phyloP scores from a whole-genome alignment of 1,140 invertebrate genomes.

The Latrodectus geometricus region DNA sequence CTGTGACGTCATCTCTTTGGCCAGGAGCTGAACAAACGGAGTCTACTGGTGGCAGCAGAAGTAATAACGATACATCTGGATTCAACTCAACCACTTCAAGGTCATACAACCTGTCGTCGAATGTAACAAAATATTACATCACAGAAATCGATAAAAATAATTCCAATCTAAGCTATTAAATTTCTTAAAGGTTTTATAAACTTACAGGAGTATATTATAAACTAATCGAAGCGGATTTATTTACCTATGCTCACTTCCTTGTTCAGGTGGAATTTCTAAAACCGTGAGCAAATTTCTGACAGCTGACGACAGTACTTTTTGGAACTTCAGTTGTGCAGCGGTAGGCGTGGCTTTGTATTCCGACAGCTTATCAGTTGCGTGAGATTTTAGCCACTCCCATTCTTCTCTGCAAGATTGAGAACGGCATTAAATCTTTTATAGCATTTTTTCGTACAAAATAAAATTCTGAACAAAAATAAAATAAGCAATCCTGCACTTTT shows the following conservation, averaged over 20 bases:
- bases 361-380: too few relatives aligned
- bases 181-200: too few relatives aligned
- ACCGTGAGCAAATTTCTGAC: conserved; percentile 35
- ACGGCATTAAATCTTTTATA: background rate
- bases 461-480: too few relatives aligned
- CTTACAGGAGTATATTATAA: too few relatives aligned
- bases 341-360: background rate
- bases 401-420: conserved; percentile 27
- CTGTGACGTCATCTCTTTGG: conserved; percentile 70
- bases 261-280: conserved; percentile 16
- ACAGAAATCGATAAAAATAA: background rate
- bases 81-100: conserved; percentile 91
- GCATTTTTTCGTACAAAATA: too few relatives aligned
- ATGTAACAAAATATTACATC: background rate
- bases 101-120: conserved; percentile 80
- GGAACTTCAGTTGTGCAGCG: conserved; percentile 45
- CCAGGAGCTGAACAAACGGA: conserved; percentile 90
- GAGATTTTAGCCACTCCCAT: conserved; percentile 43
- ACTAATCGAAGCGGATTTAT: too few relatives aligned
- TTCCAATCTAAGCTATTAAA: background rate
- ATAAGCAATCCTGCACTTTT: too few relatives aligned
- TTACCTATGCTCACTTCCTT: conserved; percentile 38
- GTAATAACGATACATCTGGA: conserved; percentile 86
- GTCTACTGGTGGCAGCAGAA: conserved; percentile 89
- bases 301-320: conserved; percentile 50